Percentiles rank a stretch among this genome's conserved stretches.
These are phyloP conservation scores for Hemistola chrysoprasaria DNA, from an alignment of 2,888 invertebrate genomes.

Conservation along the genomic window DNA sequence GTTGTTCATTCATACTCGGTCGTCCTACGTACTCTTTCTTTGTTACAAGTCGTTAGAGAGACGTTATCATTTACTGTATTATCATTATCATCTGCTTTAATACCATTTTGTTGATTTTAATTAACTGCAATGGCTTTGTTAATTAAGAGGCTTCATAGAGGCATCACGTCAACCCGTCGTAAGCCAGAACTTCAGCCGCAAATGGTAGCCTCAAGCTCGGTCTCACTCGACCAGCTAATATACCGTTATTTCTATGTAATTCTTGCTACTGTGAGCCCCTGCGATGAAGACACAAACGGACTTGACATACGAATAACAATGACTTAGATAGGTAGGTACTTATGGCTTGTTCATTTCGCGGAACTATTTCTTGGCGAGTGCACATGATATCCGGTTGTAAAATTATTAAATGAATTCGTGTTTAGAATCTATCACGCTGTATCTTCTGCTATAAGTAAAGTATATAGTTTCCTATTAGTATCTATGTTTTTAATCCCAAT, in stretches of 20 bases:
- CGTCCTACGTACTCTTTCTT: too few relatives aligned
- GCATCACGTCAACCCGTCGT: constrained; percentile 27
- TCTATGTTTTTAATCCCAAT: constrained; percentile 4
- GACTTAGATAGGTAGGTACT: too few relatives aligned
- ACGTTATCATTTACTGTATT: too few relatives aligned
- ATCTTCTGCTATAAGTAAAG: too few relatives aligned
- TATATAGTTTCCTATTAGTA: too few relatives aligned
- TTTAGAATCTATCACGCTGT: too few relatives aligned
- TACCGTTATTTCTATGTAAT: constrained; percentile 28
- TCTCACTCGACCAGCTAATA: constrained; percentile 43
- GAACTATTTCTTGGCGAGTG: constrained; percentile 24
- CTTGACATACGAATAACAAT: constrained; percentile 33
- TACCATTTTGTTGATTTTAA: too few relatives aligned
- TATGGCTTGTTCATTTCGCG: constrained; percentile 29
- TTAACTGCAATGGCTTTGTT: too few relatives aligned
- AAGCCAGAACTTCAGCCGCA: constrained; percentile 37
- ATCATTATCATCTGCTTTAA: too few relatives aligned
- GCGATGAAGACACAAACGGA: constrained; percentile 33
- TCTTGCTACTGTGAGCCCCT: constrained; percentile 4
- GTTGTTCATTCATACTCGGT: too few relatives aligned
- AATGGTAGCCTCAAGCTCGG: constrained; percentile 48
- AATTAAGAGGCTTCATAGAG: background rate
- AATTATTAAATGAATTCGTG: too few relatives aligned
- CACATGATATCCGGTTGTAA: constrained; percentile 1
- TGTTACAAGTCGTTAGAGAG: too few relatives aligned